These are phyloP conservation scores for Cairina moschata DNA, from an alignment of 2,113 vertebrate genomes.

Conservation along the genomic window DNA sequence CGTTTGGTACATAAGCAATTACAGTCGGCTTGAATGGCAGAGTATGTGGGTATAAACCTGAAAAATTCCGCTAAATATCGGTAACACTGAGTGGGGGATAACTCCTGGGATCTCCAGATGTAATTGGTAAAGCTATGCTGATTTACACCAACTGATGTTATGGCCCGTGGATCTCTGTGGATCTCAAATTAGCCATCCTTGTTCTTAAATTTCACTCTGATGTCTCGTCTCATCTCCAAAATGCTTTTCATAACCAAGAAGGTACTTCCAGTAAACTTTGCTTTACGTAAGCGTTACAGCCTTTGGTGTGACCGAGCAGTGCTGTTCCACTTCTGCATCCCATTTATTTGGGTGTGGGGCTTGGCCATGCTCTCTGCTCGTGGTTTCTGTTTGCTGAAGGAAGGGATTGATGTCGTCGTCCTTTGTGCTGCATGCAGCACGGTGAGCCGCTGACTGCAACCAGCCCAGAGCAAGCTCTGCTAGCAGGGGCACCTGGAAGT, in stretches of 20 bases:
- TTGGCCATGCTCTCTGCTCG: rapidly evolving
- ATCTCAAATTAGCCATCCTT: background rate
- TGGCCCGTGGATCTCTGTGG: background rate
- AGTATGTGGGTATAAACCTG: background rate
- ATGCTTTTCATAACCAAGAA: background rate
- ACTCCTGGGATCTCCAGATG: no score
- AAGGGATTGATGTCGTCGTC: background rate
- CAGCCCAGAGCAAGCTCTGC: background rate
- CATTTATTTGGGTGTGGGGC: background rate
- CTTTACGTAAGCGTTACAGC: background rate
- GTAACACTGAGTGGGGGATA: background rate
- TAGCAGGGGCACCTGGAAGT: background rate
- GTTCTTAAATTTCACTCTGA: background rate
- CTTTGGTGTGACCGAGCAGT: background rate
- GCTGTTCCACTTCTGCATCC: background rate
- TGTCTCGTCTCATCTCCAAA: background rate
- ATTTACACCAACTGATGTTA: background rate
- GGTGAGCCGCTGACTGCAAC: background rate
- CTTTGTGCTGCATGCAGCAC: background rate
- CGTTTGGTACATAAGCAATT: background rate
- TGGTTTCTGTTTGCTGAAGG: background rate
- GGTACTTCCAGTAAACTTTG: background rate
- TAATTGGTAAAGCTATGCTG: background rate
- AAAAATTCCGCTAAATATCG: background rate
- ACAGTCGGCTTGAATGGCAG: background rate